phyloP scores from a whole-genome alignment of 2,797 vertebrate genomes.

The Phalloptychus januarius region DNA sequence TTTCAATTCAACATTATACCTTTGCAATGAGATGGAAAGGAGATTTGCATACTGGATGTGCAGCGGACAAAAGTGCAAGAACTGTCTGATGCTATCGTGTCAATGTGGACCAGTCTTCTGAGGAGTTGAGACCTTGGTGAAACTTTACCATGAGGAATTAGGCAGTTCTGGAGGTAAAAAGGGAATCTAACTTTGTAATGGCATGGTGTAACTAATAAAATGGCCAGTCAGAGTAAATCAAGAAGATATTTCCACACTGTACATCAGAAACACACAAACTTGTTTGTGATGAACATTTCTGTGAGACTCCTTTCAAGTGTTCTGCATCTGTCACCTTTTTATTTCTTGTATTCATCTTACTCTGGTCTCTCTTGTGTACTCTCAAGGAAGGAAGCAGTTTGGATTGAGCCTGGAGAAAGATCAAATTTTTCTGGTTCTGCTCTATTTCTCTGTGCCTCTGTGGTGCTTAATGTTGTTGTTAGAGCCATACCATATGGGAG shows the following conservation, averaged over 20 bases:
- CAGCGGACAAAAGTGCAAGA: neutral
- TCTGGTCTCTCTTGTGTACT: constrained; percentile 31
- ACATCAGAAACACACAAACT: constrained; percentile 5
- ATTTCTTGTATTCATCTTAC: constrained; percentile 33
- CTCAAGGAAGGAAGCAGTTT: constrained; percentile 45
- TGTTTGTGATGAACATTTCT: neutral
- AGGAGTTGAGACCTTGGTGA: neutral
- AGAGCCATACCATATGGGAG: constrained; percentile 38
- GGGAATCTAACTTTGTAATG: neutral
- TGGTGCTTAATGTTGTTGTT: constrained; percentile 54
- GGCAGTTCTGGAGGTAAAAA: neutral
- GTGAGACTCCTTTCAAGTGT: constrained; percentile 14
- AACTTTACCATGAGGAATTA: neutral
- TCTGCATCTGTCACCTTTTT: constrained; percentile 18
- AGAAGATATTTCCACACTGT: neutral
- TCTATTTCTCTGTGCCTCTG: constrained; percentile 69
- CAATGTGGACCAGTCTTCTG: neutral
- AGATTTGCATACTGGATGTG: neutral
- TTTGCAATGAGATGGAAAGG: neutral
- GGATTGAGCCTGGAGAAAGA: constrained; percentile 53
- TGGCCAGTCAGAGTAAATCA: neutral
- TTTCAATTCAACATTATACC: neutral
- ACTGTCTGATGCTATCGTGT: neutral
- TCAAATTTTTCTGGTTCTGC: constrained; percentile 70
- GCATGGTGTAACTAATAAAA: neutral